Percentiles rank a stretch among this genome's conserved stretches.
These are phyloP conservation scores for Graphium colonna DNA, from an alignment of 2,888 invertebrate species.

Conservation along the genomic window DNA sequence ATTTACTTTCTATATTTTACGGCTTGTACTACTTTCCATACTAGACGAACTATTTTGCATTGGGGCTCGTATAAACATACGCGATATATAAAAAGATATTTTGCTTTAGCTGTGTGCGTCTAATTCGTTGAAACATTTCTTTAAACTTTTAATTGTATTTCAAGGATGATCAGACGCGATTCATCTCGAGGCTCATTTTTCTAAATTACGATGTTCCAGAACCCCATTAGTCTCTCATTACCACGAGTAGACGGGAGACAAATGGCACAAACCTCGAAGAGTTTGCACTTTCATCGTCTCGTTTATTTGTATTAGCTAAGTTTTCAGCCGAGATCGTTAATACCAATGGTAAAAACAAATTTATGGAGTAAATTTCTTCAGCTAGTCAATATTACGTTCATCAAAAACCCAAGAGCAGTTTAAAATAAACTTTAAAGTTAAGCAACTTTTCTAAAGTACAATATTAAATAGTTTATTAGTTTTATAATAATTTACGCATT, in stretches of 20 bases:
- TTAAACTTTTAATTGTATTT: background rate
- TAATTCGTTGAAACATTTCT: background rate
- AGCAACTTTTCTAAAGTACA: too few species aligned
- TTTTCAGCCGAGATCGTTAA: slow-evolving; percentile 54
- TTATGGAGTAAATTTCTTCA: too few species aligned
- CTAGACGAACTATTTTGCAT: too few species aligned
- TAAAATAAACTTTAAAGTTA: too few species aligned
- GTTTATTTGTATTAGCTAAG: slow-evolving; percentile 65
- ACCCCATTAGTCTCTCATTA: slow-evolving; percentile 56
- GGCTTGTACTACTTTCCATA: too few species aligned
- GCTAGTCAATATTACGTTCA: too few species aligned
- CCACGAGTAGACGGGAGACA: slow-evolving; percentile 43
- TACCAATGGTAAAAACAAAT: slow-evolving; percentile 44
- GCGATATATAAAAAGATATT: slow-evolving; percentile 9
- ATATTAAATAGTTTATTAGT: too few species aligned
- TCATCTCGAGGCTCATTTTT: slow-evolving; percentile 47
- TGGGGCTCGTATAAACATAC: too few species aligned
- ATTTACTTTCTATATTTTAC: too few species aligned
- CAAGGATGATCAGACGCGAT: background rate
- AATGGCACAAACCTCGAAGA: slow-evolving; percentile 51
- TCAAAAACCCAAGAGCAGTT: too few species aligned
- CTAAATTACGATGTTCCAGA: slow-evolving; percentile 54
- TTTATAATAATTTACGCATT: too few species aligned
- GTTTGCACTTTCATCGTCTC: slow-evolving; percentile 45
- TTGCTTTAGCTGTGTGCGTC: background rate